These are phyloP conservation scores for Drosophila tristis DNA, from an alignment of 1,140 invertebrate species.

Conservation along the genomic window DNA sequence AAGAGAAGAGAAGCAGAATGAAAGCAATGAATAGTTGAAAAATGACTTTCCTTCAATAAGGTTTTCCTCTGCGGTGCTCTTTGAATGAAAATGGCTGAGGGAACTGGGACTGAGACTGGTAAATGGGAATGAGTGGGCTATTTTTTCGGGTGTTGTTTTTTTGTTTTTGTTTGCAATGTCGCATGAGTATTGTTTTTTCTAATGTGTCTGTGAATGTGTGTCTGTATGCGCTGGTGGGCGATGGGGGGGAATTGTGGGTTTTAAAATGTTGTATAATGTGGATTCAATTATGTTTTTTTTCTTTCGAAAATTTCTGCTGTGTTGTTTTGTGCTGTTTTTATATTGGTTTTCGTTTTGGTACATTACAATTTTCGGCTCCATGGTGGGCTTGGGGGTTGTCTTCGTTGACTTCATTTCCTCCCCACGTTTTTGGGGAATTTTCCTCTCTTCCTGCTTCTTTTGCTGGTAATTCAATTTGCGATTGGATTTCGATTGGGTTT, in stretches of 20 bases:
- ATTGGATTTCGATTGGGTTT: slow-evolving; percentile 21
- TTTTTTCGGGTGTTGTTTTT: slow-evolving; percentile 27
- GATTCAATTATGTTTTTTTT: slow-evolving; percentile 40
- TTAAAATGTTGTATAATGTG: slow-evolving; percentile 32
- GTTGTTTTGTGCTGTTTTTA: slow-evolving; percentile 3
- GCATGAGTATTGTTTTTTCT: slow-evolving; percentile 42
- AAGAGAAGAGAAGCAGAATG: slow-evolving; percentile 30
- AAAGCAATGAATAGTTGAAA: slow-evolving; percentile 27
- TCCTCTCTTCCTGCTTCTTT: slow-evolving; percentile 9
- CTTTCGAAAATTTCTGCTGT: slow-evolving; percentile 10
- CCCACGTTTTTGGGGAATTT: neutral
- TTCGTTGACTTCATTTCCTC: slow-evolving; percentile 67
- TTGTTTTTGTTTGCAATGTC: slow-evolving; percentile 52
- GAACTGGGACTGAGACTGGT: too few species aligned
- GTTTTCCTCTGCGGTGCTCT: neutral
- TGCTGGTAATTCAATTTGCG: slow-evolving; percentile 30
- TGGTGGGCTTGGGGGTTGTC: slow-evolving; percentile 54
- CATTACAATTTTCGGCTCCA: slow-evolving; percentile 80
- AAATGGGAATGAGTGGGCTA: slow-evolving; percentile 31
- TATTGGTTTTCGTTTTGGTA: slow-evolving; percentile 49
- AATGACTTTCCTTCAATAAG: slow-evolving; percentile 35
- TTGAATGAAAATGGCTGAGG: too few species aligned
- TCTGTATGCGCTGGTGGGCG: neutral
- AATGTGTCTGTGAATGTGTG: slow-evolving; percentile 15
- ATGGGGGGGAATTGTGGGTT: neutral